phyloP scores from a whole-genome alignment of 30 jellyfish, hydroid and myxozoan genomes.

The Hydra vulgaris region DNA sequence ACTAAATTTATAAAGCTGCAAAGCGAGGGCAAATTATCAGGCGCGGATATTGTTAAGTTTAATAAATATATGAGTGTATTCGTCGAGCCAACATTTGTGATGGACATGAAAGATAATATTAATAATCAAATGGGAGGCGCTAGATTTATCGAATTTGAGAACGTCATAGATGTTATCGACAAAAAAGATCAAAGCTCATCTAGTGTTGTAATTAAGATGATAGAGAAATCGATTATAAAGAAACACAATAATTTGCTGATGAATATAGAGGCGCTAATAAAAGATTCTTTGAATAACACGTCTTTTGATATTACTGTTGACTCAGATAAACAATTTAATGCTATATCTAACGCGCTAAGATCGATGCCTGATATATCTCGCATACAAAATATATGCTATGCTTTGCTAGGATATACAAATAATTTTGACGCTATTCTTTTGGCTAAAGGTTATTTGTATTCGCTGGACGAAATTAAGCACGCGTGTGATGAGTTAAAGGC shows the following conservation, averaged over 20 bases:
- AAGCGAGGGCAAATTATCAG: not conserved
- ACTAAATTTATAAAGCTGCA: not conserved
- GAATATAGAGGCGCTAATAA: not conserved
- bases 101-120: not conserved
- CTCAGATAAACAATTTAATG: not conserved
- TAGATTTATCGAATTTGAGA: not conserved
- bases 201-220: not conserved
- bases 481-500: not conserved
- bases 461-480: not conserved
- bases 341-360: not conserved
- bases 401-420: not conserved
- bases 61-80: not conserved
- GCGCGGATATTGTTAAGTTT: not conserved
- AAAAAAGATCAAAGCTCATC: not conserved
- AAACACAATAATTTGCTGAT: not conserved
- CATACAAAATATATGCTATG: not conserved
- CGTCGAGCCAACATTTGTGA: not conserved
- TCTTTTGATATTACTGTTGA: not conserved
- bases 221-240: not conserved
- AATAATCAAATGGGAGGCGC: not conserved
- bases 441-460: not conserved
- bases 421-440: not conserved
- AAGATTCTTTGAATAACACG: not conserved
- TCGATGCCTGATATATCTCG: not conserved
- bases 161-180: not conserved